Conservation (phyloP, 2,797 vertebrate genomes). For the Pangasius sanitwongsei region DNA sequence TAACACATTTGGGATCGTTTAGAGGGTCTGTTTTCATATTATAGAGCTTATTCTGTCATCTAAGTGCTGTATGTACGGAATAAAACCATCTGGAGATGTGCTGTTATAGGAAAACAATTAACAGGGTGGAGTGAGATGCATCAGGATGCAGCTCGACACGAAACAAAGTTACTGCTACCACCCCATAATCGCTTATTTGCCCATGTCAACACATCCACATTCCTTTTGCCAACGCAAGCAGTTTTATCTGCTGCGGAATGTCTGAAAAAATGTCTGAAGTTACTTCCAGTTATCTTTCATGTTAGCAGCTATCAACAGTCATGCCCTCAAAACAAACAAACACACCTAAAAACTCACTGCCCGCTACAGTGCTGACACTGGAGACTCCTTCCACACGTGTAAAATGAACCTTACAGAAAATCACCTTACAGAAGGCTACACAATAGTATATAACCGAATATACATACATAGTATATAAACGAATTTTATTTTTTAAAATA, state of each 20-base stretch:
- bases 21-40: background rate
- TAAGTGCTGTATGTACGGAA: background rate
- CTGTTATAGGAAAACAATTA: background rate
- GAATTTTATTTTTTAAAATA: background rate
- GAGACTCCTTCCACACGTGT: background rate
- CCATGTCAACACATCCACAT: background rate
- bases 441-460: background rate
- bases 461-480: no score
- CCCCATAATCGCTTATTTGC: background rate
- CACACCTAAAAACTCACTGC: background rate
- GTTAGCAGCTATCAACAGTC: background rate
- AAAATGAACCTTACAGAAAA: no score
- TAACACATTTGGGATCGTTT: background rate
- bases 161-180: background rate
- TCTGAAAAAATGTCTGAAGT: background rate
- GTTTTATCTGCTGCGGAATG: background rate
- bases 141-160: background rate
- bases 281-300: background rate
- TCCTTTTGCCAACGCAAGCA: background rate
- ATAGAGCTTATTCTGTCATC: background rate
- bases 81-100: background rate
- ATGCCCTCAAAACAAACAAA: background rate
- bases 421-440: background rate
- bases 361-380: background rate
- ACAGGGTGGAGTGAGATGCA: background rate